Percentiles rank a stretch among this genome's conserved stretches.
Evolutionary conservation across 2,113 vertebrate genomes (phyloP).

Genomic region (Cromileptes altivelis): DNA sequence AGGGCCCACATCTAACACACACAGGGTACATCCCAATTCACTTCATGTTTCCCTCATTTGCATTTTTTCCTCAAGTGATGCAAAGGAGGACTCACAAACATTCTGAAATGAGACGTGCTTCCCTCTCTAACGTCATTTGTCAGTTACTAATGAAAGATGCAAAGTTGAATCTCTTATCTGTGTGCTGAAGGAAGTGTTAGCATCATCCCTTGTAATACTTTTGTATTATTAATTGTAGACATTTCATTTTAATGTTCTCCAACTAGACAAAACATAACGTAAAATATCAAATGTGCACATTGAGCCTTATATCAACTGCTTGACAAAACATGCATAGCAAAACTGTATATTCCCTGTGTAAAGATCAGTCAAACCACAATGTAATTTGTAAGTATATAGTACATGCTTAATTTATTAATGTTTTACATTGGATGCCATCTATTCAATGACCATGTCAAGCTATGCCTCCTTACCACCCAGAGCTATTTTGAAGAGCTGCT

Average conservation of each 20-base stretch:
- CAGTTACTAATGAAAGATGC: neutral
- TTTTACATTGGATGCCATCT: neutral
- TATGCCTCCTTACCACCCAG: neutral
- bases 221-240: neutral
- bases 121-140: neutral
- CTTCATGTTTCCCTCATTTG: slow-evolving; percentile 26
- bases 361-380: neutral
- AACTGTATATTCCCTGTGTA: neutral
- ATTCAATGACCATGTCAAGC: neutral
- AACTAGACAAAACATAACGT: neutral
- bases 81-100: neutral
- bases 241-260: neutral
- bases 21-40: slow-evolving; percentile 8
- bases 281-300: neutral
- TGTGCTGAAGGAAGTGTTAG: no score
- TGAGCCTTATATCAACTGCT: neutral
- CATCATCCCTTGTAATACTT: no score
- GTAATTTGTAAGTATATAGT: neutral
- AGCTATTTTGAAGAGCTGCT: neutral
- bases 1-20: neutral
- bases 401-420: neutral
- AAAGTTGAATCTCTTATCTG: neutral
- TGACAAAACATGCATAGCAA: neutral
- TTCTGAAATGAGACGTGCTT: neutral
- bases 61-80: slow-evolving; percentile 17